A percentile compares a stretch with the other conserved stretches of the same genome.
Conservation (phyloP, 2,888 invertebrate species). For the Drosophila crucigera region DNA sequence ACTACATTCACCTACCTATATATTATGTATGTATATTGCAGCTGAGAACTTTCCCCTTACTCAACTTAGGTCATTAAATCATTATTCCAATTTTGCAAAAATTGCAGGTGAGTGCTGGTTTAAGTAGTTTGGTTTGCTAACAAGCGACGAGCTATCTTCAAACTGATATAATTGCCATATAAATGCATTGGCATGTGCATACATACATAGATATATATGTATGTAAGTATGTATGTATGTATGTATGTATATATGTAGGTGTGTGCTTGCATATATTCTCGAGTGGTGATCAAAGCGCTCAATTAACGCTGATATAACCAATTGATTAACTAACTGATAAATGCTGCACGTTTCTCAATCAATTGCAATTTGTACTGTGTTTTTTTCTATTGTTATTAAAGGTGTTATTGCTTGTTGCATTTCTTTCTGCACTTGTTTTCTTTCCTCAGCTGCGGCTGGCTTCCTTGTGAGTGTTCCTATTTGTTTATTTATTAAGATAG, state of each 20-base stretch:
- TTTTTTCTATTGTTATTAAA: slow-evolving; percentile 13
- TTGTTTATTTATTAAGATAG: not conserved
- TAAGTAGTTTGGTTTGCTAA: not conserved
- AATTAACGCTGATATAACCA: slow-evolving; percentile 25
- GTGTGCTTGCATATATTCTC: not conserved
- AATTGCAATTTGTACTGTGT: slow-evolving; percentile 47
- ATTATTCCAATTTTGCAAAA: not conserved
- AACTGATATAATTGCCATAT: not conserved
- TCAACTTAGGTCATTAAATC: not conserved
- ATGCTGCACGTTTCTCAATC: slow-evolving; percentile 54
- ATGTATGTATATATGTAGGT: not conserved
- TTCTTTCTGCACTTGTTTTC: not conserved
- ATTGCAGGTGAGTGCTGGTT: slow-evolving; percentile 1
- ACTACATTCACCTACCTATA: not conserved
- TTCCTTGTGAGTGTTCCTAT: not conserved
- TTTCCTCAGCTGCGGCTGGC: not conserved
- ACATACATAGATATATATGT: not conserved
- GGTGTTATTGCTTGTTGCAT: slow-evolving; percentile 20
- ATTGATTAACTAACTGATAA: slow-evolving; percentile 41
- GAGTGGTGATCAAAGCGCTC: slow-evolving; percentile 64
- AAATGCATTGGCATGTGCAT: slow-evolving; percentile 10
- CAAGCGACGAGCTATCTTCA: not conserved
- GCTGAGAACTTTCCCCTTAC: not conserved
- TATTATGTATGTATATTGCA: not conserved
- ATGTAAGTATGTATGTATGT: not conserved